phyloP scores from a whole-genome alignment of 2,888 invertebrate genomes.

The Pachydiplax longipennis region DNA sequence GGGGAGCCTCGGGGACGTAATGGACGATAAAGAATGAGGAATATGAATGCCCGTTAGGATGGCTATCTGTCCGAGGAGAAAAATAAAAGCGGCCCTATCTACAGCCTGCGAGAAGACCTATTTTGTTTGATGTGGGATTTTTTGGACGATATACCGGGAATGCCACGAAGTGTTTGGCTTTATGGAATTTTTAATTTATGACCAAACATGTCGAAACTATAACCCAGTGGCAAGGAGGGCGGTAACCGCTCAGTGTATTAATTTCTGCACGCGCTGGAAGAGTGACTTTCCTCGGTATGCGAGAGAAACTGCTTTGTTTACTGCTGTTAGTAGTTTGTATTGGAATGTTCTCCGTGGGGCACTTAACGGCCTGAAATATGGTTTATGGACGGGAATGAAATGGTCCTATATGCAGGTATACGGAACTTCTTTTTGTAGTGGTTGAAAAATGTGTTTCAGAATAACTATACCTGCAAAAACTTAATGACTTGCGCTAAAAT shows the following conservation, averaged over 20 bases:
- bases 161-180: neutral
- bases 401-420: no score
- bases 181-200: slow-evolving; percentile 21
- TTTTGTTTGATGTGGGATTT: slow-evolving; percentile 8
- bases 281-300: neutral
- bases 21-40: slow-evolving; percentile 33
- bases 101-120: neutral
- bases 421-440: no score
- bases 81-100: neutral
- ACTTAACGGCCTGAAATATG: no score
- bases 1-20: slow-evolving; percentile 10
- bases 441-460: no score
- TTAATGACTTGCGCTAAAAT: no score
- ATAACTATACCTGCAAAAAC: no score
- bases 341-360: neutral
- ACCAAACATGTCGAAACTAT: neutral
- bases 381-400: no score
- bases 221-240: neutral
- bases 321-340: neutral
- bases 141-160: neutral
- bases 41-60: slow-evolving; percentile 40
- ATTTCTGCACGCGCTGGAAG: neutral
- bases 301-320: neutral
- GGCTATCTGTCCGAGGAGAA: neutral
- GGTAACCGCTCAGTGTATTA: neutral